These are phyloP conservation scores for Centropus bengalensis DNA, from an alignment of 2,113 vertebrate species.

Conservation along the genomic window DNA sequence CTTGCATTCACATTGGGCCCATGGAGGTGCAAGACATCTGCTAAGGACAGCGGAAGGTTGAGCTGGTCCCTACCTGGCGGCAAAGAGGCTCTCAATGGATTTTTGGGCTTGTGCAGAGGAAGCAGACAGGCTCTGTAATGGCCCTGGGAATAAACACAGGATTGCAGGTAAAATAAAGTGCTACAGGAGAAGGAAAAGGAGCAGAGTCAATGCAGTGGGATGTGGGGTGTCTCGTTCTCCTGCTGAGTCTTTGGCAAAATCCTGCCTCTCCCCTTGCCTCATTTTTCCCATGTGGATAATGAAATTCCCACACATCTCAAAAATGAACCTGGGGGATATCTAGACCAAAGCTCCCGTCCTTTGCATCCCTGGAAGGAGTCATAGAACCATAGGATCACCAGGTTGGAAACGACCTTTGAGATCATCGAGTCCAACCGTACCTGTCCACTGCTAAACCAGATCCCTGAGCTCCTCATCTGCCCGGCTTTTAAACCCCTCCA, in stretches of 20 bases:
- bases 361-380: background rate
- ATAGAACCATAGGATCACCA: too few relatives aligned
- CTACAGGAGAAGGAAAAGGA: background rate
- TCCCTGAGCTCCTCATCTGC: too few relatives aligned
- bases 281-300: background rate
- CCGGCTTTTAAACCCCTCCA: too few relatives aligned
- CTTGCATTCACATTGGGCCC: background rate
- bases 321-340: background rate
- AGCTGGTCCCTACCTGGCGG: slow-evolving; percentile 80
- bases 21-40: rapidly evolving
- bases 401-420: too few relatives aligned
- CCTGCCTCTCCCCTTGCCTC: background rate
- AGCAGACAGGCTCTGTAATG: slow-evolving; percentile 78
- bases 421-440: too few relatives aligned
- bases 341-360: background rate
- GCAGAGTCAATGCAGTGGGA: rapidly evolving
- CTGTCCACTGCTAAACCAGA: too few relatives aligned
- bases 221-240: background rate
- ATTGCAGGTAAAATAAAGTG: background rate
- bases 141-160: slow-evolving; percentile 73
- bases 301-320: background rate
- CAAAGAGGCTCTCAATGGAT: slow-evolving; percentile 86
- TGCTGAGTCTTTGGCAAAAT: background rate
- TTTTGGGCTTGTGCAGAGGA: slow-evolving; percentile 84
- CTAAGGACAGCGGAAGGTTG: background rate